Base-by-base conservation (phyloP, 2,888 invertebrate species). In the Andrena chrysosceles region DNA sequence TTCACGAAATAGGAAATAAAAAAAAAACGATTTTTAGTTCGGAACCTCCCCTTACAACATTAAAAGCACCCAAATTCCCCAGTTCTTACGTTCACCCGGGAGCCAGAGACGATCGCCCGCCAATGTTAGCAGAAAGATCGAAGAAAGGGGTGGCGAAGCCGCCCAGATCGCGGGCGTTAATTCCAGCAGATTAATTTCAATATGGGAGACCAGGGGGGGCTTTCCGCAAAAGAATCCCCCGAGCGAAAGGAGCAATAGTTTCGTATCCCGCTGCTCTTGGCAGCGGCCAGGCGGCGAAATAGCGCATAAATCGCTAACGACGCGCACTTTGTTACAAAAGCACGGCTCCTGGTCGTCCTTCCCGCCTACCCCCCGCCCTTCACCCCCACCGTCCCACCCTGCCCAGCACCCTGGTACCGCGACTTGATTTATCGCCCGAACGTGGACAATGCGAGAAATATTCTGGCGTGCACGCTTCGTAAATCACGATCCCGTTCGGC, bases 371-470 rank as follows among this genome's bases (percentile, higher is more conserved):
- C 71, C 63, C 71, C 63, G 64, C 72, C 79, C 77, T 26, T 72
- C 48, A 31, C 70, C 69, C 56, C 62, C 68, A 48, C 70, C 63
- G 64, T 77, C 77, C 26, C 5, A n/a, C 69, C n/a, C 26, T 5
- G 35, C 26, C 63, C 76, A 62, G 72, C 79, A 42, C 42, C 42
- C 42, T 16, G 84, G 78, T 76, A 77, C 87, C 84, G 75, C 81
- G 81, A 85, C 89, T 91, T 92, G 92, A 93, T 93, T 93, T 93
- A 93, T 93, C 87, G 90, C 73, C 68, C 86, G 87, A 87, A 90
- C 91, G 90, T 92, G 92, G 91, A 92, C 92, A 92, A 92, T 92
- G 90, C 91, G 91, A 92, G 91, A 92, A 93, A 92, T 93, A 92
- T 92, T 92, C 90, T 91, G 90, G 91, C 91, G 86, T 87, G 90